Percentiles rank a stretch among this genome's conserved stretches.
Evolutionary conservation across 2,888 invertebrate species (phyloP).

Genomic region (Aphodius granarius): DNA sequence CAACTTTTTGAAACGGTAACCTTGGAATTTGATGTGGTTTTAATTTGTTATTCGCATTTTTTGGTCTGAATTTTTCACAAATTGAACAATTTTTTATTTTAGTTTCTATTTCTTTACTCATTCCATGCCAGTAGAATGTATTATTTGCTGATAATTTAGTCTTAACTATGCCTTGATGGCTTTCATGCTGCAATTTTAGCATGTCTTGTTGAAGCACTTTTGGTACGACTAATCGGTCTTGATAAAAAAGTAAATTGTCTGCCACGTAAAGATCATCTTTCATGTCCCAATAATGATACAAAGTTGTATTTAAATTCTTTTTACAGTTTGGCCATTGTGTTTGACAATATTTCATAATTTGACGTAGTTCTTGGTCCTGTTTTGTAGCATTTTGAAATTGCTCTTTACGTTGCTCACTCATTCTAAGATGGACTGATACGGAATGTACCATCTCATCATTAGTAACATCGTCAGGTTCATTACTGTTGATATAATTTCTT

Average conservation of each 20-base stretch:
- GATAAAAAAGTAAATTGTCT: not conserved
- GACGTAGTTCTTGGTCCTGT: not conserved
- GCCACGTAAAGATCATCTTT: not conserved
- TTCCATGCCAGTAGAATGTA: not conserved
- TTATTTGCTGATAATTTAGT: not conserved
- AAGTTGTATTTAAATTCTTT: not conserved
- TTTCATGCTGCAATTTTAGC: not conserved
- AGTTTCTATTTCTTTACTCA: conserved; percentile 2
- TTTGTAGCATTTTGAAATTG: not conserved
- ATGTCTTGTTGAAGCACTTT: not conserved
- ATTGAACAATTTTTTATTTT: not conserved
- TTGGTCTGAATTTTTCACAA: not conserved
- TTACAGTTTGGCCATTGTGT: not conserved
- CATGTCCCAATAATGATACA: not conserved
- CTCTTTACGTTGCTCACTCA: not conserved
- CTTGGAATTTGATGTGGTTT: conserved; percentile 1
- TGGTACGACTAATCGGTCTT: conserved; percentile 3
- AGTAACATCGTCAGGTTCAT: too few relatives aligned
- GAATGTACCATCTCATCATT: not conserved
- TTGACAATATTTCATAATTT: not conserved
- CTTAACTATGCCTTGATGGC: not conserved
- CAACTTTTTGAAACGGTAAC: not conserved
- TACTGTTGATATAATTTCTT: too few relatives aligned
- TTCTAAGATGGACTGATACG: not conserved
- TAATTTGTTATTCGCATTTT: not conserved